Percentiles rank a stretch among this genome's conserved stretches.
phyloP scores from a whole-genome alignment of 2,113 vertebrate species.

The Lethenteron camtschaticum region DNA sequence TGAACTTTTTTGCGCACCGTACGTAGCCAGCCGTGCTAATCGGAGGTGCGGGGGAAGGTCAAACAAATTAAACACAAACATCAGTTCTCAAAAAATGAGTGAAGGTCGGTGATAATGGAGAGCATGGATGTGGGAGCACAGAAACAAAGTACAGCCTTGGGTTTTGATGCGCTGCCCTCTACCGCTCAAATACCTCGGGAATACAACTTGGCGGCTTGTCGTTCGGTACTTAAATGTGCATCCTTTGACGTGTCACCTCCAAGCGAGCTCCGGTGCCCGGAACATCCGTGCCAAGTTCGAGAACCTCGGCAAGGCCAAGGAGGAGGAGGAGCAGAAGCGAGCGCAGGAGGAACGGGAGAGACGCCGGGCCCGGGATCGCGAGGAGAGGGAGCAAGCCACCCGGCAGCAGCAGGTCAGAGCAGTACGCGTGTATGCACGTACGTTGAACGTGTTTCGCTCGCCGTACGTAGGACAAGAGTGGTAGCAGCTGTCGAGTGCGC shows the following conservation, averaged over 20 bases:
- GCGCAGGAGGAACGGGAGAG: slow-evolving; percentile 32
- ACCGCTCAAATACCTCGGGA: too few relatives aligned
- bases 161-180: not conserved
- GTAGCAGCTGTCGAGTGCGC: not conserved
- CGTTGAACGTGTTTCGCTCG: not conserved
- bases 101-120: too few relatives aligned
- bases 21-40: too few relatives aligned
- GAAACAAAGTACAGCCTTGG: not conserved
- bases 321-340: slow-evolving; percentile 34
- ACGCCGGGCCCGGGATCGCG: slow-evolving; percentile 25
- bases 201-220: not conserved
- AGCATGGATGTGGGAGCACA: too few relatives aligned
- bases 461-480: not conserved
- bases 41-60: too few relatives aligned
- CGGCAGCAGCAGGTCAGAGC: slow-evolving; percentile 10
- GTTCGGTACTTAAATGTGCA: too few relatives aligned
- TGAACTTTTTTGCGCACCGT: too few relatives aligned
- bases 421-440: not conserved
- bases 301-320: slow-evolving; percentile 38
- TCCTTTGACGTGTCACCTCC: slow-evolving; percentile 12
- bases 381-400: slow-evolving; percentile 22
- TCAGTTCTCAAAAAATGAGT: too few relatives aligned
- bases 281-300: slow-evolving; percentile 61
- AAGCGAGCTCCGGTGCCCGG: slow-evolving; percentile 28
- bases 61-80: too few relatives aligned